A percentile compares a stretch with the other conserved stretches of the same genome.
Conservation (phyloP, 2,888 invertebrate genomes). For the Byasa hedistus region DNA sequence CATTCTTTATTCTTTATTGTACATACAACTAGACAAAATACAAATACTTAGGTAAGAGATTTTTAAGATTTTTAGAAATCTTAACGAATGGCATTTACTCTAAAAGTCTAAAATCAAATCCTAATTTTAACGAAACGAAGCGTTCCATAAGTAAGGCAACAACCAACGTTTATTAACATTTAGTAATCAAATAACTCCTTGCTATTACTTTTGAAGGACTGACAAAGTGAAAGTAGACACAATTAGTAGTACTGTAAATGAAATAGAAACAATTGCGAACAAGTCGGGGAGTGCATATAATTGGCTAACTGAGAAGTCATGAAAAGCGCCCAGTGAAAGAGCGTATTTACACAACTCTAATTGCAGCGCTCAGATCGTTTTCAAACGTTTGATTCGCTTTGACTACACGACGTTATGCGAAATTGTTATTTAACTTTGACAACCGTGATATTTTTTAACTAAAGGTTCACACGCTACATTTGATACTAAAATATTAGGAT, state of each 20-base stretch:
- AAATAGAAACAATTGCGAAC: conserved; percentile 11
- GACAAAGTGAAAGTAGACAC: background rate
- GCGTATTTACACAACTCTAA: conserved; percentile 38
- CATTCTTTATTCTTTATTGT: too few relatives aligned
- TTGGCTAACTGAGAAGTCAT: conserved; percentile 32
- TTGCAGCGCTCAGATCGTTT: conserved; percentile 34
- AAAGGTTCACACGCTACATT: background rate
- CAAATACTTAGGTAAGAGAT: too few relatives aligned
- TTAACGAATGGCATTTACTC: too few relatives aligned
- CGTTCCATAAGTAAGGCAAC: too few relatives aligned
- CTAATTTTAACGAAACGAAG: too few relatives aligned
- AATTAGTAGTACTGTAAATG: conserved; percentile 3
- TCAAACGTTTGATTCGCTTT: conserved; percentile 24
- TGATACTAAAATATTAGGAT: background rate
- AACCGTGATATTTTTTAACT: background rate
- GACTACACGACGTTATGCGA: background rate
- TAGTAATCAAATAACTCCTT: too few relatives aligned
- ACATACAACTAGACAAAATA: too few relatives aligned
- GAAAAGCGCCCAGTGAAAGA: conserved; percentile 36
- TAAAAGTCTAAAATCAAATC: too few relatives aligned
- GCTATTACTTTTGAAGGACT: background rate
- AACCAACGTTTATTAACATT: too few relatives aligned
- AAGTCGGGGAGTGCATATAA: conserved; percentile 23
- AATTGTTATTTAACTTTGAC: background rate
- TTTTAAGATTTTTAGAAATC: too few relatives aligned